Base-by-base conservation (phyloP, 2,113 vertebrate genomes). In the Rattus rattus region DNA sequence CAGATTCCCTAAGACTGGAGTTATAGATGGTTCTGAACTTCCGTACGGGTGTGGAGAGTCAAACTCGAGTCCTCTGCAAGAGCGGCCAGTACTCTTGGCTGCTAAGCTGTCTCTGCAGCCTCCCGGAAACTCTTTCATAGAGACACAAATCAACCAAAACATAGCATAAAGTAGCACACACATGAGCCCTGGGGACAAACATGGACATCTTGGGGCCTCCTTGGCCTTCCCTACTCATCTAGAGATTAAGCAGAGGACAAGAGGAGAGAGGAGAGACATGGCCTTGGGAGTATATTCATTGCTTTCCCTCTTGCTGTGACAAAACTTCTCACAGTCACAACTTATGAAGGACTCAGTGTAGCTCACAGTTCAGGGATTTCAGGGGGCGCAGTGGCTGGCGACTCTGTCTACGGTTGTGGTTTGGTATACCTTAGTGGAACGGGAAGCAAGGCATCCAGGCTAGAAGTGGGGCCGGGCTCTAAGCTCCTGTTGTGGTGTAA, bases 251-350 rank as follows among this genome's bases (percentile, higher is more conserved):
- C 49, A 17, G 1, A 11, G 26, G 0, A 11, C 63, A 1, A 39
- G 47, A 5, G 0, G 2, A 4, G 14, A 0, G 2, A n/a, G 5
- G 12, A 26, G 13, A 84, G 63, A 52, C 33, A 10, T 2, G 9
- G 67, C 63, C 80, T 52, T 12, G 13, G 87, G 20, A n/a, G 22
- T 54, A 70, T 14, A 88, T 26, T 54, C 24, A 54, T 70, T 70
- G 24, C 85, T 36, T 36, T 87, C 36, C 47, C 5, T 19, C 39
- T 67, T 47, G 39, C 65, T 54, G 6, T 54, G 65, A 70, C 47
- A 30, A 70, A 87, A n/a, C 24, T 11, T 22, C 30, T 36, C 63
- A 54, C 11, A 54, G 67, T 39, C 36, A 49, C 67, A 88, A 39
- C 49, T 56, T 36, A 0, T 2, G 49, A 56, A 72, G 47, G 67